A percentile compares a stretch with the other conserved stretches of the same genome.
Evolutionary conservation across 2,113 vertebrate species (phyloP).

Genomic region (Acanthochromis polyacanthus): DNA sequence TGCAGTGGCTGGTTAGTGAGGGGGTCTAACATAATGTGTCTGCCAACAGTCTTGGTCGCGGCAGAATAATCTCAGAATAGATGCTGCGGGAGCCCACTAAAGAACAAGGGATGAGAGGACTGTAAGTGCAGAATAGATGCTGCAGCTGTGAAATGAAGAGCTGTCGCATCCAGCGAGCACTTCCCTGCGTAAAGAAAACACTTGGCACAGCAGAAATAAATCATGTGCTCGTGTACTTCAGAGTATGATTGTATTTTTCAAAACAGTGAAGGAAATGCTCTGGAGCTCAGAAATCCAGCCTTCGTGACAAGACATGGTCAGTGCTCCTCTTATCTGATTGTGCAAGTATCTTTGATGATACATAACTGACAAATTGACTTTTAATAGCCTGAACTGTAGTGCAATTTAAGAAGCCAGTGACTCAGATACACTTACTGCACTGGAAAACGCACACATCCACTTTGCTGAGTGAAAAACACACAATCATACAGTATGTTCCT

Average conservation of each 20-base stretch:
- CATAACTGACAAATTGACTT: conserved; percentile 5
- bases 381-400: conserved; percentile 11
- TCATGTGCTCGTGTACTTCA: conserved; percentile 74
- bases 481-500: not conserved
- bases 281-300: conserved; percentile 20
- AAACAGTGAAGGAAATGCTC: conserved; percentile 52
- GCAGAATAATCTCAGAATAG: conserved; percentile 75
- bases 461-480: conserved; percentile 11
- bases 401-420: conserved; percentile 24
- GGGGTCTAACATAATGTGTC: conserved; percentile 59
- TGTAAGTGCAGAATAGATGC: conserved; percentile 77
- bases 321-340: not conserved
- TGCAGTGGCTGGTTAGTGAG: conserved; percentile 52
- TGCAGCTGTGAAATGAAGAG: conserved; percentile 82
- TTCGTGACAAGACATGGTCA: conserved; percentile 10
- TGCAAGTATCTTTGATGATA: conserved; percentile 2
- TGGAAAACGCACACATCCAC: conserved; percentile 22
- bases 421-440: conserved; percentile 1
- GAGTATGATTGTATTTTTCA: conserved; percentile 62
- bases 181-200: conserved; percentile 77
- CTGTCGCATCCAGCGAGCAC: conserved; percentile 80
- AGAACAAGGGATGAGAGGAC: conserved; percentile 69
- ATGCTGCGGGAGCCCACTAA: conserved; percentile 68
- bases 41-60: conserved; percentile 63
- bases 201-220: conserved; percentile 83